phyloP scores from a whole-genome alignment of 2,888 invertebrate genomes.

The Drosophila parthenogenetica region DNA sequence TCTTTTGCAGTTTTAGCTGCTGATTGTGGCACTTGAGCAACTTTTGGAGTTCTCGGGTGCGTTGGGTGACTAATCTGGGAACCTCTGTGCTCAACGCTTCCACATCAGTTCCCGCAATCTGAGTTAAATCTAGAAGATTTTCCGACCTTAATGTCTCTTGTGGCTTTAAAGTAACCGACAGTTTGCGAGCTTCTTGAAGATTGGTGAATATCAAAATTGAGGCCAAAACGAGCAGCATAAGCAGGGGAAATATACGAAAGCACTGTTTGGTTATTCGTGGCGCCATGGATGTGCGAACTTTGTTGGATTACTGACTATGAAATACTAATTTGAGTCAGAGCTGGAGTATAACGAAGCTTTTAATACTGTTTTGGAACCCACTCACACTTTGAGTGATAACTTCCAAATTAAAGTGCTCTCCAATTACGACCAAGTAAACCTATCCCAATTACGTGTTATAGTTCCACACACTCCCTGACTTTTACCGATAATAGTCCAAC shows the following conservation, averaged over 20 bases:
- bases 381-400: constrained; percentile 21
- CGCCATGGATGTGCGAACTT: constrained; percentile 19
- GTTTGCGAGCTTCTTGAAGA: constrained; percentile 17
- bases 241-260: constrained; percentile 23
- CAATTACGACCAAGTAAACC: constrained; percentile 22
- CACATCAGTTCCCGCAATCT: background rate
- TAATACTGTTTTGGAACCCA: background rate
- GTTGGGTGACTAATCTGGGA: constrained; percentile 3
- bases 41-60: constrained; percentile 56
- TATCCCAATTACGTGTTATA: constrained; percentile 31
- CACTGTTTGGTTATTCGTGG: constrained; percentile 22
- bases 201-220: constrained; percentile 35
- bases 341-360: background rate
- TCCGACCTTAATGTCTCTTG: background rate
- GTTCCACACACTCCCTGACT: background rate
- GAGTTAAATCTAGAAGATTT: background rate
- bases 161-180: background rate
- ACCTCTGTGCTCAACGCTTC: background rate
- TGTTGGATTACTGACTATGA: background rate
- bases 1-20: constrained; percentile 55
- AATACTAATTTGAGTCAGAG: background rate
- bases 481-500: background rate
- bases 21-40: constrained; percentile 72
- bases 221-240: constrained; percentile 17
- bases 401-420: constrained; percentile 5